Base-by-base conservation (phyloP, 2,888 invertebrate species). In the Dusona sp. region DNA sequence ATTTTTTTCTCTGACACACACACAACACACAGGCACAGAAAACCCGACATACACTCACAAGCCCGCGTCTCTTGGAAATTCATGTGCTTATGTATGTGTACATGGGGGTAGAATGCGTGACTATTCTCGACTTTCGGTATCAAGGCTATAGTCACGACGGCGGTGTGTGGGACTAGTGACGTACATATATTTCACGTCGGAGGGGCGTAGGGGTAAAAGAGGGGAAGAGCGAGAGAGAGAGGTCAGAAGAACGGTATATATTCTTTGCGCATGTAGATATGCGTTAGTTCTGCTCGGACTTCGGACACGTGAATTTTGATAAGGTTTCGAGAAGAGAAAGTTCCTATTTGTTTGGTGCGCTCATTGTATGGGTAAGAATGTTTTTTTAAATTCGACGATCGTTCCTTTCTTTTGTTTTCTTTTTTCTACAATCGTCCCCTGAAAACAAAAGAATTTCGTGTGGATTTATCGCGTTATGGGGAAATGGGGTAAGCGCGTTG, bases 341-440 rank as follows among this genome's bases (percentile, higher is more conserved):
- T 93, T 94, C 92, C 93, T 92, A 91, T 94, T 93, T 94, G 94
- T 92, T 94, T 92, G 93, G 94, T 94, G 93, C 91, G 94, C 93
- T 94, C 94, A 90, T 94, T 94, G 94, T 94, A 94, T 94, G 94
- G 94, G 94, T 94, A 90, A 93, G 94, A 90, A 79, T 25, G 68
- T 64, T 25, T 67, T 48, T 79, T 33, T 1, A 29, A n/a, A 29
- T 29, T 29, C 16, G 2, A 29, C 29, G 16, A 16, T 25, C 22
- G 6, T n/a, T n/a, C 0, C 9, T 42, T 67, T 78, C n/a, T 48
- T 25, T 25, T 9, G 25, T 45, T 8, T 8, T 70, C 36, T 25
- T 65, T 65, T 54, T 54, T 38, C 9, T 11, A 13, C 11, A 11
- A 42, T 25, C 16, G 7, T 54, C 29, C 36, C 22, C 8, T 22